Evolutionary conservation across 2,888 invertebrate genomes (phyloP), one percentile per base, ranked within the genome.

Genomic region (Homarus gammarus): DNA sequence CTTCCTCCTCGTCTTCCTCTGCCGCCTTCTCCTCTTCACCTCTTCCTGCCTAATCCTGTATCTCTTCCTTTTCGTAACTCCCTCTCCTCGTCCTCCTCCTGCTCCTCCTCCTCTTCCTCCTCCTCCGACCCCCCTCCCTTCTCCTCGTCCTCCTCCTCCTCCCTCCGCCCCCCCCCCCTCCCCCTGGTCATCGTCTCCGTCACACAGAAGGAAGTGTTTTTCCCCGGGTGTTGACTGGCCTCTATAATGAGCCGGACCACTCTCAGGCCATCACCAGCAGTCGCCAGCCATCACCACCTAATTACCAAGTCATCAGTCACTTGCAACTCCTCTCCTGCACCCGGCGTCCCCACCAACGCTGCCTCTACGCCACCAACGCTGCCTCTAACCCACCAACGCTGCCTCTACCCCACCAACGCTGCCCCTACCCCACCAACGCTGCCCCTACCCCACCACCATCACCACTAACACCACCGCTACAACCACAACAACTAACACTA

Each of bases 221-320:
- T 22, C 22, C 12, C 56, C 12, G 56, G 10, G 0, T 56, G 56
- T 18, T 22, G 10, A 12, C 22, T 3, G 56, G 44, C 10, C 12
- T 22, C 56, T 18, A 3, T 56, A 22, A 56, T 56, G 22, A 56
- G 22, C 56, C 22, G 22, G 61, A 27, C 27, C 64, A 27, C 64
- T 27, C 64, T n/a, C 27, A 6, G 64, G 1, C 64, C 6, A n/a
- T 44, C 6, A 22, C 27, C 27, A 64, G 64, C 64, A 64, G 64
- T 5, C 64, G n/a, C 8, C 27, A 27, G 6, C 64, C 64, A 64
- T 64, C 64, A 64, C 3, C 5, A 8, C 64, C 27, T 64, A 64
- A 64, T 64, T 64, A 64, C 64, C 3, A 27, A n/a, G 31, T 27
- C 64, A 64, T 64, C 64, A 64, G 27, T 64, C 64, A 64, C 64